phyloP scores from a whole-genome alignment of 2,888 invertebrate species.

The Amphiduros pacificus region DNA sequence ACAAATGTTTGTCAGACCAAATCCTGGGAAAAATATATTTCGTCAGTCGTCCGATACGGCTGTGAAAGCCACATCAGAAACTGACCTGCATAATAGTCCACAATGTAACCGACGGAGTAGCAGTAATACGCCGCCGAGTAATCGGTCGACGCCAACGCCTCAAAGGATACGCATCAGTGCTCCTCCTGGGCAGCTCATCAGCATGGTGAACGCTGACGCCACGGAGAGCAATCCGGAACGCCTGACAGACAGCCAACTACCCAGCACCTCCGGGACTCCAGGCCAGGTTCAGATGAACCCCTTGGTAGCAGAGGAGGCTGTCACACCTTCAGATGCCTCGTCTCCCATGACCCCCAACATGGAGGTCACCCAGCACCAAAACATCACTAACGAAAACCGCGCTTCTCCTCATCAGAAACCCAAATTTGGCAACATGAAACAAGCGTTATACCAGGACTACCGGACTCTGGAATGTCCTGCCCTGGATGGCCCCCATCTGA shows the following conservation, averaged over 20 bases:
- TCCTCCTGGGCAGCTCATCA: conserved; percentile 4
- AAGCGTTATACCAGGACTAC: conserved; percentile 25
- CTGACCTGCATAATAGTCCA: conserved; percentile 10
- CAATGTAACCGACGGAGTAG: conserved; percentile 3
- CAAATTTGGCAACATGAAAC: not conserved
- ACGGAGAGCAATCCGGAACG: conserved; percentile 11
- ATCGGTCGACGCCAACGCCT: conserved; percentile 9
- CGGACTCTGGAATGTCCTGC: conserved; percentile 24
- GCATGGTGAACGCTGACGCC: not conserved
- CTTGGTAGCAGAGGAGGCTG: not conserved
- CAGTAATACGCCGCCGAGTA: conserved; percentile 9
- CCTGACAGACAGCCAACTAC: not conserved
- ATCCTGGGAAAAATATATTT: conserved; percentile 11
- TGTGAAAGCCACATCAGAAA: not conserved
- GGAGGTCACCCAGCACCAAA: conserved; percentile 9
- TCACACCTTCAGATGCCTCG: not conserved
- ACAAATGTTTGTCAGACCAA: conserved; percentile 15
- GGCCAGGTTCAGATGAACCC: not conserved
- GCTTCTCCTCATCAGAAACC: not conserved
- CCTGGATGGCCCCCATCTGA: not conserved
- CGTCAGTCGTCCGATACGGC: conserved; percentile 4
- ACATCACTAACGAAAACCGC: conserved; percentile 8
- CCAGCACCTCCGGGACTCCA: not conserved
- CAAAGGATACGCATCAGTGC: not conserved
- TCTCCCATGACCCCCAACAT: not conserved